Conservation (phyloP, 2,888 invertebrate genomes). For the Parthenolecanium corni region DNA sequence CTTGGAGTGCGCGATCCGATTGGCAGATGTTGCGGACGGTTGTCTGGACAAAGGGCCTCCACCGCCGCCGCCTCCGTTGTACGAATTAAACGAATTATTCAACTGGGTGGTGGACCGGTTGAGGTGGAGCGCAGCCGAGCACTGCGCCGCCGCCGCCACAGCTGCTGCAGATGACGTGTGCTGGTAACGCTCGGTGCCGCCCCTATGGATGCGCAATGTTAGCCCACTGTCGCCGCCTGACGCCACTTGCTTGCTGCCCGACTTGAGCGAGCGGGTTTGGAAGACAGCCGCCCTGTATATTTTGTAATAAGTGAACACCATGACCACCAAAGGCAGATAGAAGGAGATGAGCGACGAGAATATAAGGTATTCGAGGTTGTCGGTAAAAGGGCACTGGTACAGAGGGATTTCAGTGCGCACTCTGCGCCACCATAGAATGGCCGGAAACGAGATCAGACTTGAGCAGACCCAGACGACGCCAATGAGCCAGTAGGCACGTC, state of each 20-base stretch:
- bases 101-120: slow-evolving; percentile 29
- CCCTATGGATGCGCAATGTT: slow-evolving; percentile 85
- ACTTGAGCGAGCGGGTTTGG: slow-evolving; percentile 78
- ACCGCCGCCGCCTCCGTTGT: slow-evolving; percentile 42
- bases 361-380: slow-evolving; percentile 88
- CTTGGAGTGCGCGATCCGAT: slow-evolving; percentile 48
- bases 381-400: slow-evolving; percentile 89
- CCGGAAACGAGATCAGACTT: slow-evolving; percentile 93
- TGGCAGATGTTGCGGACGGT: slow-evolving; percentile 33
- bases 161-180: background rate
- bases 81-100: slow-evolving; percentile 16
- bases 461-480: slow-evolving; percentile 94
- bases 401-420: slow-evolving; percentile 69
- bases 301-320: slow-evolving; percentile 95
- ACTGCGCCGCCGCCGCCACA: background rate
- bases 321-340: slow-evolving; percentile 89
- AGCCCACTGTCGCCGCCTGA: slow-evolving; percentile 81
- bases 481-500: slow-evolving; percentile 74
- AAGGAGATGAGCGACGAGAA: slow-evolving; percentile 97
- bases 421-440: slow-evolving; percentile 91
- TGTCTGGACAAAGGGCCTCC: slow-evolving; percentile 49
- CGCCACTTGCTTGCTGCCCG: slow-evolving; percentile 82
- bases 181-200: slow-evolving; percentile 45
- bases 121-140: background rate
- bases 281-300: slow-evolving; percentile 89